Conservation (phyloP, 2,888 invertebrate species). For the Venusia cambrica region DNA sequence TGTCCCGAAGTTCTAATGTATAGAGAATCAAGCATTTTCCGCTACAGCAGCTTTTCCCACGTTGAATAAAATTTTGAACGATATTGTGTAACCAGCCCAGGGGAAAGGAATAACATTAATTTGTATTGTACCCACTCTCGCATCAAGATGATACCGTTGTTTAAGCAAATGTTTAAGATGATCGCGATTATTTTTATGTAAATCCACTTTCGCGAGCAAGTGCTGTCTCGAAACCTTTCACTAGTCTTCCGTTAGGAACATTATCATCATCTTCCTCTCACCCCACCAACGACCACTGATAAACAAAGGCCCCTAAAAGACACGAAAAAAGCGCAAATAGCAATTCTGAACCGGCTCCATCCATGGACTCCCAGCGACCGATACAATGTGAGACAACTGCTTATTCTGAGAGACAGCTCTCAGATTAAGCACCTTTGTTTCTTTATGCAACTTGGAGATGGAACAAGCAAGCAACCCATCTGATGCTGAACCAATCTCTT, state of each 20-base stretch:
- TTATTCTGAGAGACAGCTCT: too few relatives aligned
- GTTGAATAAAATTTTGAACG: slow-evolving; percentile 26
- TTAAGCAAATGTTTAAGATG: slow-evolving; percentile 22
- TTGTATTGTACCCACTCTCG: slow-evolving; percentile 32
- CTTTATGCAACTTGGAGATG: too few relatives aligned
- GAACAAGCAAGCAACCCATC: too few relatives aligned
- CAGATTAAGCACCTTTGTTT: too few relatives aligned
- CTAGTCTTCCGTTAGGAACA: neutral
- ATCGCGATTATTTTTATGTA: slow-evolving; percentile 23
- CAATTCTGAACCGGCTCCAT: too few relatives aligned
- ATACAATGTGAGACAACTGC: too few relatives aligned
- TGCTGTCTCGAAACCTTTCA: slow-evolving; percentile 9
- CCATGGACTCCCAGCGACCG: too few relatives aligned
- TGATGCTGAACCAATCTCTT: too few relatives aligned
- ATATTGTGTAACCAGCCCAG: slow-evolving; percentile 55
- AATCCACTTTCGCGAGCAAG: slow-evolving; percentile 23
- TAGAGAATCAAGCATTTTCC: slow-evolving; percentile 49
- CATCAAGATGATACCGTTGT: slow-evolving; percentile 19
- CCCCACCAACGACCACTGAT: too few relatives aligned
- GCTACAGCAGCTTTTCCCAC: slow-evolving; percentile 49
- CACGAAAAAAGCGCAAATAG: too few relatives aligned
- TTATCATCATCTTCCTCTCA: too few relatives aligned
- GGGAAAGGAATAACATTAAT: slow-evolving; percentile 56
- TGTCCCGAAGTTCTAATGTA: slow-evolving; percentile 9
- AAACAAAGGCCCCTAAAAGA: too few relatives aligned